A percentile compares a stretch with the other conserved stretches of the same genome.
Conservation (phyloP, 2,888 invertebrate genomes). For the Eudemis profundana region DNA sequence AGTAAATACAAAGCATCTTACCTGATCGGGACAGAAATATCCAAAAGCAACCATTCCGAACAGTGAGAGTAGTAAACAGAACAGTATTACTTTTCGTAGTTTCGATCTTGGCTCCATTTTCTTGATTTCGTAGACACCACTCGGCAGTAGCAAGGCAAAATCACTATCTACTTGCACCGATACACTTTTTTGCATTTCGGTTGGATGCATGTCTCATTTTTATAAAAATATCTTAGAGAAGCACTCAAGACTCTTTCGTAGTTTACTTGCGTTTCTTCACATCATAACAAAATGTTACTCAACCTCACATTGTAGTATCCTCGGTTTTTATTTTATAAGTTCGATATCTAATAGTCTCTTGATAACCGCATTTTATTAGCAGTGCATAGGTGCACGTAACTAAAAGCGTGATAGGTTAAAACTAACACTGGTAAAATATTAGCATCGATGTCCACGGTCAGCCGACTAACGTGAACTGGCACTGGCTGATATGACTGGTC, state of each 20-base stretch:
- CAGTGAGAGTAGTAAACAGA: constrained; percentile 92
- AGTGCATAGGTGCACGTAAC: constrained; percentile 27
- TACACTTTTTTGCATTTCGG: constrained; percentile 90
- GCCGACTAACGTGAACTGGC: constrained; percentile 17
- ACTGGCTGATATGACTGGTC: constrained; percentile 24
- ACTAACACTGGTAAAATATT: constrained; percentile 10
- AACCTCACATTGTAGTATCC: constrained; percentile 18
- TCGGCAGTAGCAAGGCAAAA: constrained; percentile 91
- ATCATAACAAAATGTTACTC: constrained; percentile 37
- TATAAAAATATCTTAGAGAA: constrained; percentile 55
- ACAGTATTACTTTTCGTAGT: constrained; percentile 91
- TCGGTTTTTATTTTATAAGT: constrained; percentile 6
- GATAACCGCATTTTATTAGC: constrained; percentile 28
- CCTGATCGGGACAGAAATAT: constrained; percentile 95
- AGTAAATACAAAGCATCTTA: constrained; percentile 65
- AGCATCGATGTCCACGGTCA: constrained; percentile 16
- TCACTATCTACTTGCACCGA: constrained; percentile 94
- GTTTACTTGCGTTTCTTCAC: constrained; percentile 32
- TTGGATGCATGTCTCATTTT: constrained; percentile 85
- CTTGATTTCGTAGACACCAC: constrained; percentile 92
- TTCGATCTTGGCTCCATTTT: constrained; percentile 94
- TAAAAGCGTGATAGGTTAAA: constrained; percentile 24
- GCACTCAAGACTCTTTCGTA: constrained; percentile 21
- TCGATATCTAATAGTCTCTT: constrained; percentile 13
- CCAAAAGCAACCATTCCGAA: constrained; percentile 95